Conservation (phyloP, 2,888 invertebrate species). For the Gortyna flavago region DNA sequence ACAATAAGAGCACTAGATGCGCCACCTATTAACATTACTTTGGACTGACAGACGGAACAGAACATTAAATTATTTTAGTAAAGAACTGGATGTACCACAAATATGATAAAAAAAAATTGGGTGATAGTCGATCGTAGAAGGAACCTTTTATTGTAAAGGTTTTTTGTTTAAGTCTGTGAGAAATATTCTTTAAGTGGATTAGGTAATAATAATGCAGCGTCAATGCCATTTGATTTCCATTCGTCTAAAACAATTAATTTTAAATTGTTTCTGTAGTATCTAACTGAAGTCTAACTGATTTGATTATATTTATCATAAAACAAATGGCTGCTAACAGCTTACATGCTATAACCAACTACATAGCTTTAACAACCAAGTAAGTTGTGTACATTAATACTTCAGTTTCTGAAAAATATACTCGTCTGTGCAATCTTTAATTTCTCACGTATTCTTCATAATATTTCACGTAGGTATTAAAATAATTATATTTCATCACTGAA, state of each 20-base stretch:
- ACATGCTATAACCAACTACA: neutral
- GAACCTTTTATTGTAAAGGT: neutral
- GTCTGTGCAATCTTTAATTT: neutral
- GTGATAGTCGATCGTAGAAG: no score
- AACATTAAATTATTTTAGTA: slow-evolving; percentile 32
- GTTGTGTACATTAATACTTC: neutral
- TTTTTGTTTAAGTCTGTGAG: neutral
- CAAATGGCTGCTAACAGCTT: neutral
- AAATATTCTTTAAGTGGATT: neutral
- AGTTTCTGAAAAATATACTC: neutral
- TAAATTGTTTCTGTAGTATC: neutral
- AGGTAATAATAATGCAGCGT: neutral
- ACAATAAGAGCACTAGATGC: slow-evolving; percentile 54
- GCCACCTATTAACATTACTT: slow-evolving; percentile 51
- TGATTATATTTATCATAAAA: neutral
- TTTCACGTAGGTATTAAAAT: no score
- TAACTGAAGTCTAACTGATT: neutral
- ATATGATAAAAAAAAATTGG: neutral
- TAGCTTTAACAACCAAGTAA: neutral
- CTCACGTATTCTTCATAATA: neutral
- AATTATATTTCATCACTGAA: neutral
- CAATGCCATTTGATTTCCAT: neutral
- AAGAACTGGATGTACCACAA: slow-evolving; percentile 37
- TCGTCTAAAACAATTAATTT: neutral
- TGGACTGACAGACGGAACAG: slow-evolving; percentile 29